phyloP scores from a whole-genome alignment of 2,113 vertebrate genomes.

The Gorsachius goisagi region DNA sequence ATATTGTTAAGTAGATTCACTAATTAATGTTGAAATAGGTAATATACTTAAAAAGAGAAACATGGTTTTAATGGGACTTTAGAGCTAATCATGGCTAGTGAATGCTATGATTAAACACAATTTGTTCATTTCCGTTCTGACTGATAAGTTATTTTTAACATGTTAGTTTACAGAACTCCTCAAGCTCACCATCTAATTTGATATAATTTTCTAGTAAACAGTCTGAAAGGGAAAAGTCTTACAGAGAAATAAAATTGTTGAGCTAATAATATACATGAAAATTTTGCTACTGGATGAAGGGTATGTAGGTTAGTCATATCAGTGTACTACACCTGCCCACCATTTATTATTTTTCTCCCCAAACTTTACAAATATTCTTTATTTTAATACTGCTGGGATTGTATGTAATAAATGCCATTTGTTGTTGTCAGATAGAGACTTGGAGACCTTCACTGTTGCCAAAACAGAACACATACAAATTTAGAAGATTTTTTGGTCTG shows the following conservation, averaged over 20 bases:
- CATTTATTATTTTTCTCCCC: not conserved
- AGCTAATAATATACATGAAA: not conserved
- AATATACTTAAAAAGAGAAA: not conserved
- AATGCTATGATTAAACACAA: not conserved
- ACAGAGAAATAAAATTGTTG: not conserved
- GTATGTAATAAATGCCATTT: not conserved
- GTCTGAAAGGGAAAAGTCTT: not conserved
- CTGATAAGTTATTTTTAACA: not conserved
- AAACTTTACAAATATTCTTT: not conserved
- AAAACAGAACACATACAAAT: not conserved
- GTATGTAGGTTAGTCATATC: not conserved
- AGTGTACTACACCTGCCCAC: not conserved
- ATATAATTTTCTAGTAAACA: not conserved
- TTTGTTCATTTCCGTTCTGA: not conserved
- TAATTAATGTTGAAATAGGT: not conserved
- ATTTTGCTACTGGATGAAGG: not conserved
- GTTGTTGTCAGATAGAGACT: not conserved
- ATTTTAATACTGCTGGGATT: not conserved
- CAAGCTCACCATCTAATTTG: not conserved
- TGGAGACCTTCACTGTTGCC: not conserved
- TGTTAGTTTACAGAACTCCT: not conserved
- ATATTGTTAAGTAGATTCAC: not conserved
- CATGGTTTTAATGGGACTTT: not conserved
- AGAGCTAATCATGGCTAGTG: not conserved
- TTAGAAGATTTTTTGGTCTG: not conserved